Conservation (phyloP, 2,797 vertebrate species). For the Melanogrammus aeglefinus region DNA sequence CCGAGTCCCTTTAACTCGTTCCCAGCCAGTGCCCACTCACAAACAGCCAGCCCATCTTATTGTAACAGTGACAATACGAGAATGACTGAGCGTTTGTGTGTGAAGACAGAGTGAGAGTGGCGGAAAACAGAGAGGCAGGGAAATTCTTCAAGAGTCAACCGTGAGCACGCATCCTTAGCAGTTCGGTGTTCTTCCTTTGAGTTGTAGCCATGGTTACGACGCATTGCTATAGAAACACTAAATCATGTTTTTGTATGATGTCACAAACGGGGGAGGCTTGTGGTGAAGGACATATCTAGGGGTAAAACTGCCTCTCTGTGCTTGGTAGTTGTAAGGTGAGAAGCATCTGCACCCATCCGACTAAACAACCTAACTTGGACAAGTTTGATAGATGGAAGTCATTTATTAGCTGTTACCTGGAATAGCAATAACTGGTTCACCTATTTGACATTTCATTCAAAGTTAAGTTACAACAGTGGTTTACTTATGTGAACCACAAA, state of each 20-base stretch:
- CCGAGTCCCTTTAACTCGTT: constrained; percentile 67
- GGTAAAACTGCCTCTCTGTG: neutral
- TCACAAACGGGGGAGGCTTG: neutral
- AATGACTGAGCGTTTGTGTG: constrained; percentile 49
- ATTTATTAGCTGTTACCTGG: neutral
- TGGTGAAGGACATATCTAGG: neutral
- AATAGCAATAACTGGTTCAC: neutral
- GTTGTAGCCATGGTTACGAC: neutral
- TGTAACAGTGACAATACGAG: constrained; percentile 59
- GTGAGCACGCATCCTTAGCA: constrained; percentile 17
- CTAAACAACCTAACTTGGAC: neutral
- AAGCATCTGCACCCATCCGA: neutral
- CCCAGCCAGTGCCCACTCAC: constrained; percentile 59
- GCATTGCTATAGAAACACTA: neutral
- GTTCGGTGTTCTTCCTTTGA: neutral
- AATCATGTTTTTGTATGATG: neutral
- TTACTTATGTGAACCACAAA: constrained; percentile 2
- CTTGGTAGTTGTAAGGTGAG: neutral
- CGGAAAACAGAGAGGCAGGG: constrained; percentile 1
- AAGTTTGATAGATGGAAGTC: neutral
- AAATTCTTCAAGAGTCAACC: constrained; percentile 28
- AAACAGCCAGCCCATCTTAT: constrained; percentile 55
- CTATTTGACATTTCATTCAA: neutral
- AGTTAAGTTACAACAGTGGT: neutral
- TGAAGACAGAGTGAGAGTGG: constrained; percentile 2